Conservation (phyloP, 2,888 invertebrate species). For the Drosophila meridiana region DNA sequence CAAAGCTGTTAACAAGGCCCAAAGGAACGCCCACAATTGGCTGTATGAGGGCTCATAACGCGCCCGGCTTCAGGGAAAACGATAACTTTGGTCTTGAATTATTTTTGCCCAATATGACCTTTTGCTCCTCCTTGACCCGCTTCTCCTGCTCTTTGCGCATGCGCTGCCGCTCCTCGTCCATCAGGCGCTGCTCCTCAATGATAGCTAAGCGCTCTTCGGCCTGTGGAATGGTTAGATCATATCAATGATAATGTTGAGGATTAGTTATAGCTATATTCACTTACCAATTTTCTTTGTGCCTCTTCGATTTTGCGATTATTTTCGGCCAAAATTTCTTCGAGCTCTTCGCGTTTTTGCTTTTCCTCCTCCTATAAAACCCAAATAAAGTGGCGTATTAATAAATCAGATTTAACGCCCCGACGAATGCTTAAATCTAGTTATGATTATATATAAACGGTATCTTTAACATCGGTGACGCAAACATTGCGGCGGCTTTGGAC, state of each 20-base stretch:
- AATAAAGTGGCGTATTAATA: conserved; percentile 71
- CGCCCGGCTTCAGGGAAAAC: conserved; percentile 92
- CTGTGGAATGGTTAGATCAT: conserved; percentile 85
- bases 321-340: conserved; percentile 98
- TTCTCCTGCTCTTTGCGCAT: conserved; percentile 97
- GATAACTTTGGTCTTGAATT: conserved; percentile 98
- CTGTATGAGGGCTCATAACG: conserved; percentile 86
- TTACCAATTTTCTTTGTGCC: conserved; percentile 97
- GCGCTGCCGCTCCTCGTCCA: conserved; percentile 97
- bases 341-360: conserved; percentile 96
- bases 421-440: conserved; percentile 56
- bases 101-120: conserved; percentile 98
- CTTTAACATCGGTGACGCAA: conserved; percentile 63
- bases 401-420: conserved; percentile 18
- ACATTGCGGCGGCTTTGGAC: conserved; percentile 47
- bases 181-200: conserved; percentile 98
- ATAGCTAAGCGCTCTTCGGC: conserved; percentile 98
- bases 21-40: conserved; percentile 3
- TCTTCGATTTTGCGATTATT: conserved; percentile 99
- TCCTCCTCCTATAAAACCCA: conserved; percentile 96
- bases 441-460: conserved; percentile 53
- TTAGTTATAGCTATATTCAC: conserved; percentile 54
- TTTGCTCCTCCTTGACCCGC: conserved; percentile 96
- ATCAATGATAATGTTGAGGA: neutral
- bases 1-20: conserved; percentile 61